Evolutionary conservation across 1,140 invertebrate genomes (phyloP).

Genomic region (Globodera ellingtonae): DNA sequence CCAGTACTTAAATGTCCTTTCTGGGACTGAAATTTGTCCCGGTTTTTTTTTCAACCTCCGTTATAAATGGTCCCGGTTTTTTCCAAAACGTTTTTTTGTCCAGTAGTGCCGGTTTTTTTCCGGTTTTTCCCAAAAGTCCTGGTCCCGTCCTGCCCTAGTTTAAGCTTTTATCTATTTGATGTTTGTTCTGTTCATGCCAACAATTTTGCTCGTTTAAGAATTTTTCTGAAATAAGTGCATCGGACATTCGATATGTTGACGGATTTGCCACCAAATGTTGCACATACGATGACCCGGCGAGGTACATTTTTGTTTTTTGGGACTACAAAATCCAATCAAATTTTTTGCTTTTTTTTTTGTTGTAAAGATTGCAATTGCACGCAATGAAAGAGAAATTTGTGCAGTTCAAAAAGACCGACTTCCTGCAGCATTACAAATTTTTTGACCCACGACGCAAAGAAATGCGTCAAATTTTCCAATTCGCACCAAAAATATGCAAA

Average conservation of each 20-base stretch:
- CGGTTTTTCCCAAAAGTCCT: too few relatives aligned
- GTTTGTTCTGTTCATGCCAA: too few relatives aligned
- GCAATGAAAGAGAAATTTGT: background rate
- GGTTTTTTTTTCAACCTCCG: too few relatives aligned
- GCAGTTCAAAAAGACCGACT: background rate
- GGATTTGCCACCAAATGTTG: background rate
- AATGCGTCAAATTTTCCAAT: slow-evolving; percentile 7
- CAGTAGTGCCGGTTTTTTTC: too few relatives aligned
- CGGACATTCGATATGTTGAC: background rate
- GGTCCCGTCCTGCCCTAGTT: too few relatives aligned
- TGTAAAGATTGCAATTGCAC: background rate
- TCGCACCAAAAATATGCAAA: background rate
- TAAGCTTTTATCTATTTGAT: too few relatives aligned
- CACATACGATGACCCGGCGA: background rate
- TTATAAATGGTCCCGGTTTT: too few relatives aligned
- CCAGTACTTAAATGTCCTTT: too few relatives aligned
- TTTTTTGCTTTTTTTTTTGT: background rate
- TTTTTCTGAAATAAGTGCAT: background rate
- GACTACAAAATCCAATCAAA: too few relatives aligned
- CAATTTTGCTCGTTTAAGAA: background rate
- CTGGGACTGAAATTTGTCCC: too few relatives aligned
- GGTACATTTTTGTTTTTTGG: background rate
- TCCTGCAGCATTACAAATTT: background rate
- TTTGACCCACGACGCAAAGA: background rate
- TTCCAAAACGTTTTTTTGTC: too few relatives aligned